Conservation (phyloP, 2,113 vertebrate species). For the Pelobates fuscus region DNA sequence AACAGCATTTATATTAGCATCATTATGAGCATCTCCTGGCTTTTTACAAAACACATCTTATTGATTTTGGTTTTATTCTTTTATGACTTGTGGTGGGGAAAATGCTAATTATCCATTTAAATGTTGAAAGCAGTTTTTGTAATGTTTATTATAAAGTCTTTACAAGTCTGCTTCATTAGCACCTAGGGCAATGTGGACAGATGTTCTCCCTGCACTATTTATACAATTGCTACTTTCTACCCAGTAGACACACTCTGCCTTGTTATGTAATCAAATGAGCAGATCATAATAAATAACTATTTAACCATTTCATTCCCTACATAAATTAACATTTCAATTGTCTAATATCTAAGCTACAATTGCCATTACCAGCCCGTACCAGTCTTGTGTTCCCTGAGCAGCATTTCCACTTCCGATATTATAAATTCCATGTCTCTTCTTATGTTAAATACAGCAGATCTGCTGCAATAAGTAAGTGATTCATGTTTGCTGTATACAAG, state of each 20-base stretch:
- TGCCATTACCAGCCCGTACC: no score
- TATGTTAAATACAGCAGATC: no score
- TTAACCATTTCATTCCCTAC: background rate
- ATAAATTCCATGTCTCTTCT: no score
- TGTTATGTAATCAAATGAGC: background rate
- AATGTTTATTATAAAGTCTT: slow-evolving; percentile 24
- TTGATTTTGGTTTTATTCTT: background rate
- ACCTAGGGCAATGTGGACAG: slow-evolving; percentile 21
- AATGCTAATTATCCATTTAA: slow-evolving; percentile 41
- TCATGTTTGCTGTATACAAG: no score
- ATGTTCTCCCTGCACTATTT: slow-evolving; percentile 23
- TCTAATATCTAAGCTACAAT: no score
- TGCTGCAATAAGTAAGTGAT: no score
- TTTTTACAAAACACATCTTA: background rate
- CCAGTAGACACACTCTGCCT: background rate
- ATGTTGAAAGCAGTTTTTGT: background rate
- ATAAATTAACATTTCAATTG: no score
- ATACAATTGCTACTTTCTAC: slow-evolving; percentile 4
- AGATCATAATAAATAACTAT: background rate
- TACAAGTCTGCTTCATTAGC: slow-evolving; percentile 18
- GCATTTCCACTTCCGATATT: no score
- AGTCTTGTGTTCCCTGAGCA: no score
- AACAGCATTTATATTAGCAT: background rate
- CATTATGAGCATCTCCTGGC: background rate
- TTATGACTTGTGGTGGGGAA: slow-evolving; percentile 4